Percentiles rank a stretch among this genome's conserved stretches.
These are phyloP conservation scores for Bergia sp. DNA, from an alignment of 92 coral and sea anemone genomes.

Conservation along the genomic window DNA sequence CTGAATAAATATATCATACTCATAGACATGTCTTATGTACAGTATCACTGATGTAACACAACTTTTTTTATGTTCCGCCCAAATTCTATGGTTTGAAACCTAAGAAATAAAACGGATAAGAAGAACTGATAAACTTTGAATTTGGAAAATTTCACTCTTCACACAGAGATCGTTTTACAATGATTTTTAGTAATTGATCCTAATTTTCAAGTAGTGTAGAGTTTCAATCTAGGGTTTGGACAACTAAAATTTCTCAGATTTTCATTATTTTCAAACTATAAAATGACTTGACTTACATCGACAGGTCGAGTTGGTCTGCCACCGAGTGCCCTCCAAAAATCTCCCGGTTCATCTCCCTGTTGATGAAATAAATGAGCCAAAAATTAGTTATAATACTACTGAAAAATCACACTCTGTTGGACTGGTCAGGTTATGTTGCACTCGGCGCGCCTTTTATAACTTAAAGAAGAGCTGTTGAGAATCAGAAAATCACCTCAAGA, in stretches of 20 bases:
- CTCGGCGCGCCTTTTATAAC: background rate
- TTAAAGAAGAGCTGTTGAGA: background rate
- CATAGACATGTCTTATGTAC: too few species aligned
- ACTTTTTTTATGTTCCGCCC: too few species aligned
- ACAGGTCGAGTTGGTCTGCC: conserved; percentile 78
- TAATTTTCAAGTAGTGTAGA: background rate
- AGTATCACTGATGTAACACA: too few species aligned
- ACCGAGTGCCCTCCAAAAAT: conserved; percentile 87
- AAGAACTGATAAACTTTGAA: too few species aligned
- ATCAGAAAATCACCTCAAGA: background rate
- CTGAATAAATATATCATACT: too few species aligned
- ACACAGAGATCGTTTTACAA: too few species aligned
- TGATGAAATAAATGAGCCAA: background rate
- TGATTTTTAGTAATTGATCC: too few species aligned
- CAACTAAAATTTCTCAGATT: background rate
- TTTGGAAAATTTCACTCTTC: too few species aligned
- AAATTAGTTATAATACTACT: background rate
- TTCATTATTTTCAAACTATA: background rate
- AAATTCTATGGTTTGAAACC: too few species aligned
- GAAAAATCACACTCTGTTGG: background rate
- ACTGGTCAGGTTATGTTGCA: background rate
- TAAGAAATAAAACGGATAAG: too few species aligned
- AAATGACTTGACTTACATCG: conserved; percentile 47
- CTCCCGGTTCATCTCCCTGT: conserved; percentile 92
- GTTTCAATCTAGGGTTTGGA: background rate